phyloP scores from a whole-genome alignment of 1,140 invertebrate species.

The Andrena cerasifolii region DNA sequence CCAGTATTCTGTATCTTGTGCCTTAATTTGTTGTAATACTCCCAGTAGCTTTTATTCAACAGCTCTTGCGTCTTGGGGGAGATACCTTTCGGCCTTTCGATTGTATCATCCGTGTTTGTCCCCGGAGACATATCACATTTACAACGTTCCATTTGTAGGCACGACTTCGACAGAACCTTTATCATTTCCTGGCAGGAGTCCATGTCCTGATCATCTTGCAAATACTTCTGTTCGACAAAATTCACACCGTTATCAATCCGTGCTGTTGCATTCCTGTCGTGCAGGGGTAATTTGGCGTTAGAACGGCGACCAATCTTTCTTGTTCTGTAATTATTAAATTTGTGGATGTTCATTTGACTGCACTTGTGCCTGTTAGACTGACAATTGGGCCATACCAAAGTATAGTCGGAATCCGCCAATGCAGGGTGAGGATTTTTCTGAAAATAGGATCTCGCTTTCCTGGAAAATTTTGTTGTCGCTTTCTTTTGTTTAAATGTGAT shows the following conservation, averaged over 20 bases:
- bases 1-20: conserved; percentile 31
- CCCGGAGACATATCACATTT: conserved; percentile 42
- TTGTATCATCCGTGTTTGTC: conserved; percentile 22
- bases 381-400: conserved; percentile 45
- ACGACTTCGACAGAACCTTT: neutral
- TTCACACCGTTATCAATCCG: neutral
- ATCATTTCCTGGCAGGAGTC: neutral
- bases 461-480: conserved; percentile 31
- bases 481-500: conserved; percentile 43
- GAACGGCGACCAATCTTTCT: conserved; percentile 10
- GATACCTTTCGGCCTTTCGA: conserved; percentile 59
- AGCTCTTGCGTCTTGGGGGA: conserved; percentile 71
- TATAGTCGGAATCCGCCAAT: conserved; percentile 55
- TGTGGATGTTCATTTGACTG: conserved; percentile 30
- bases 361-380: conserved; percentile 47
- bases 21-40: conserved; percentile 74
- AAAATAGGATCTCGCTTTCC: conserved; percentile 56
- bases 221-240: conserved; percentile 17
- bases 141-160: conserved; percentile 19
- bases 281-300: neutral
- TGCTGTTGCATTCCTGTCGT: neutral
- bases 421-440: conserved; percentile 60
- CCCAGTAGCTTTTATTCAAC: conserved; percentile 74
- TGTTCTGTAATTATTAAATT: conserved; percentile 1
- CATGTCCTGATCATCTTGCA: neutral